Evolutionary conservation across 1,140 invertebrate genomes (phyloP), one percentile per base, ranked within the genome.

Genomic region (Metaphire vulgaris): DNA sequence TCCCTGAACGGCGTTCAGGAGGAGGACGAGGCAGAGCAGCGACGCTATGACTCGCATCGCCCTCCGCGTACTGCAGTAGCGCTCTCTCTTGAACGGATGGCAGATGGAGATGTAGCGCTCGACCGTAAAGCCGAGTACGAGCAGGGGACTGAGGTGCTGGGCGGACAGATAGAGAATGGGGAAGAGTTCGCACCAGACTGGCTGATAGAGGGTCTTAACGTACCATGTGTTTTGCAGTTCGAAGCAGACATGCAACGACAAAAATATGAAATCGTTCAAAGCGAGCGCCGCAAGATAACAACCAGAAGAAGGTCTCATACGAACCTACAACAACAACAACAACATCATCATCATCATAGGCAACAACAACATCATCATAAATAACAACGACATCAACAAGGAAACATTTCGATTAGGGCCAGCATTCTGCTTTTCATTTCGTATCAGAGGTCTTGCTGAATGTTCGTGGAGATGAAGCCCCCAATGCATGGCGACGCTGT

Each of bases 101-200:
- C 90, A 88, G 0, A 95, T 82, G 0, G 93, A 93, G 6, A 95
- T 90, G 82, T 93, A 94, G 29, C 93, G 85, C 83, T 96, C 93
- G 0, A 93, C 89, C 0, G 93, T 78, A 74, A 79, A 79, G 16
- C 72, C 78, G 21, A 79, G 73, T 21, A 79, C 74, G n/a, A 77
- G 69, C 28, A 84, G 70, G 1, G 81, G 80, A 65, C 80, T 81
- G 31, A 82, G 76, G 70, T 83, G 82, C 71, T 83, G 82, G 6
- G 80, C 77, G 0, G 80, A 78, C 75, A 81, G 80, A 74, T 80
- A 82, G 0, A 83, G 15, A 16, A 82, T 74, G 33, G 80, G 80
- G 71, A 80, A 80, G 21, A 81, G n/a, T 72, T 83, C 79, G 69
- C 82, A 84, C 65, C 81, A 76, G 1, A 80, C 72, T 0, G 68